Evolutionary conservation across 2,888 invertebrate genomes (phyloP).

Genomic region (Ophraella communa): DNA sequence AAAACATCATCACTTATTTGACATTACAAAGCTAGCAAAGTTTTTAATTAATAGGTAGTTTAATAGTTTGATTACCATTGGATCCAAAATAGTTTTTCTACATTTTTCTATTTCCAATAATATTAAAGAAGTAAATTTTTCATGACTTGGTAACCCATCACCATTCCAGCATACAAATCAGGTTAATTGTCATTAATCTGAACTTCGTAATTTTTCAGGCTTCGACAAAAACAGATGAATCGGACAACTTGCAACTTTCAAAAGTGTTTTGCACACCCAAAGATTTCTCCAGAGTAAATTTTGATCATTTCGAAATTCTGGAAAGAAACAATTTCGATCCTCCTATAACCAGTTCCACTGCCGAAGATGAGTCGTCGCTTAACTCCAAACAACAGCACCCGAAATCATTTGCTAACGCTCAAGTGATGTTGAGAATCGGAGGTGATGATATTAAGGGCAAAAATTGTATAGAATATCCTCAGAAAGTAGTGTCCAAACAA

Average conservation of each 20-base stretch:
- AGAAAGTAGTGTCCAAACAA: background rate
- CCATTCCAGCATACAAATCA: no score
- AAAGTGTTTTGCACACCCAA: constrained; percentile 48
- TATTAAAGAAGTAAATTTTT: no score
- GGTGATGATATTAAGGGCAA: constrained; percentile 39
- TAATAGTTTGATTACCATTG: no score
- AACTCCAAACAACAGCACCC: constrained; percentile 31
- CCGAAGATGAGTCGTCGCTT: constrained; percentile 8
- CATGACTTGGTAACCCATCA: no score
- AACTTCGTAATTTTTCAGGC: no score
- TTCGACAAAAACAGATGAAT: constrained; percentile 19
- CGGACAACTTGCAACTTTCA: constrained; percentile 37
- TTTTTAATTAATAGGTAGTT: no score
- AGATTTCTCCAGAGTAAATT: constrained; percentile 44
- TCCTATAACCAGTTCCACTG: background rate
- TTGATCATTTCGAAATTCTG: constrained; percentile 50
- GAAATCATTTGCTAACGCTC: constrained; percentile 47
- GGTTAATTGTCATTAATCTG: no score
- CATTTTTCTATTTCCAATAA: no score
- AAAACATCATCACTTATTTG: no score
- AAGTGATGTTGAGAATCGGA: constrained; percentile 47
- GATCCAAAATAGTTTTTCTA: no score
- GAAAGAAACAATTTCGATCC: constrained; percentile 47
- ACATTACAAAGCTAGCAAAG: no score
- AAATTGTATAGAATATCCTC: constrained; percentile 20